phyloP scores from a whole-genome alignment of 1,140 invertebrate genomes.

The Bombus consobrinus region DNA sequence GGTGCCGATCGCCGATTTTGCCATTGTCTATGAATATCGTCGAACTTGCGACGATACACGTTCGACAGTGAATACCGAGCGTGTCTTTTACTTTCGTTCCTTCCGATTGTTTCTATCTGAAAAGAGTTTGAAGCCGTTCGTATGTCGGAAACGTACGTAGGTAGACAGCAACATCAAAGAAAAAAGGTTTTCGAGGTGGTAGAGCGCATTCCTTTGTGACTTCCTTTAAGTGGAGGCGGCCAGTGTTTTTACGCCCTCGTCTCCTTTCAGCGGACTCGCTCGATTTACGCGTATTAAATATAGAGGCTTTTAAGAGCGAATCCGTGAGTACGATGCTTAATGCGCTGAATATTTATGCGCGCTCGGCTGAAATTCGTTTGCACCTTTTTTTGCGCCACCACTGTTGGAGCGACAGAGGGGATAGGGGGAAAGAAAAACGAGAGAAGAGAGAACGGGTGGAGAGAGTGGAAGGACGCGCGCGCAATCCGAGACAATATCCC shows the following conservation, averaged over 20 bases:
- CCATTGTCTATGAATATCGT: background rate
- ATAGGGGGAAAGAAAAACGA: background rate
- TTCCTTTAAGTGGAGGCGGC: conserved; percentile 8
- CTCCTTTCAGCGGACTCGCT: background rate
- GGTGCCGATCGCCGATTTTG: background rate
- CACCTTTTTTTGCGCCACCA: background rate
- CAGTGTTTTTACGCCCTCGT: background rate
- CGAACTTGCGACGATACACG: background rate
- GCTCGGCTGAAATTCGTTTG: conserved; percentile 24
- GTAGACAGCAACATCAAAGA: background rate
- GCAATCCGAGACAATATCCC: conserved; percentile 46
- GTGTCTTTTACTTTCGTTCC: background rate
- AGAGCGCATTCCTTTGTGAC: conserved; percentile 1
- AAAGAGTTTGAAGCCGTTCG: background rate
- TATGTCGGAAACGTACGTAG: background rate
- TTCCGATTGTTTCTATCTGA: background rate
- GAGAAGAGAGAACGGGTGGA: background rate
- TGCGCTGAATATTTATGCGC: conserved; percentile 46
- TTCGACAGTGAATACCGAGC: too few species aligned
- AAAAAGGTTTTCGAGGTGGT: background rate
- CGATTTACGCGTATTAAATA: conserved; percentile 53
- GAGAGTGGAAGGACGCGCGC: background rate
- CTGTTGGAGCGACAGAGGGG: background rate
- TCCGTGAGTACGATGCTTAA: conserved; percentile 19
- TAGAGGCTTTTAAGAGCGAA: conserved; percentile 48